phyloP scores from a whole-genome alignment of 92 coral and sea anemone genomes.

The Porites divaricata region DNA sequence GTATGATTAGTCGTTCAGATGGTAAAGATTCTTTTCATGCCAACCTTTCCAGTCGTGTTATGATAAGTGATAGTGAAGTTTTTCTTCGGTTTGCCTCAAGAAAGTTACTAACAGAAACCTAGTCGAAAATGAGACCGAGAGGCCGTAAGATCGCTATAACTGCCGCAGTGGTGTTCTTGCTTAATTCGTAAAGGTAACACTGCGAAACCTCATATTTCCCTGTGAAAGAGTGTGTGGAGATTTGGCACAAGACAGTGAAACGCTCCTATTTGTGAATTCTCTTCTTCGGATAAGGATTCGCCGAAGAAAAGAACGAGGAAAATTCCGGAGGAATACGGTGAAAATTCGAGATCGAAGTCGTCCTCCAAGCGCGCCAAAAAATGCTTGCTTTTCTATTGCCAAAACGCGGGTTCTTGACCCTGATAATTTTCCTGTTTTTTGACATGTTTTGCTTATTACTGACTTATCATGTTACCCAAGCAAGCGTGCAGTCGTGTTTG shows the following conservation, averaged over 20 bases:
- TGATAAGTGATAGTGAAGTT: background rate
- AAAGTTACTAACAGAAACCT: too few relatives aligned
- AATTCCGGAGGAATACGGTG: conserved; percentile 39
- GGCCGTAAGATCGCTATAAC: conserved; percentile 40
- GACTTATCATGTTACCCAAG: too few relatives aligned
- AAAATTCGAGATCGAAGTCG: conserved; percentile 51
- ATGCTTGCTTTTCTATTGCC: too few relatives aligned
- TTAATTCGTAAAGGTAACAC: conserved; percentile 21
- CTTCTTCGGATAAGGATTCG: background rate
- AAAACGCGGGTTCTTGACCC: too few relatives aligned
- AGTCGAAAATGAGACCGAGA: conserved; percentile 32
- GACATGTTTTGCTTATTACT: too few relatives aligned
- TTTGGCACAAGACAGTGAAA: conserved; percentile 38
- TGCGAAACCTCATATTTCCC: conserved; percentile 35
- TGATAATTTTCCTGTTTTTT: too few relatives aligned
- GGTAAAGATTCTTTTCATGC: conserved; percentile 17
- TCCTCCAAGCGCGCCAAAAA: background rate
- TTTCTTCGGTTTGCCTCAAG: too few relatives aligned
- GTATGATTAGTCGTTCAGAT: conserved; percentile 21
- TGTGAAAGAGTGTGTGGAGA: conserved; percentile 33
- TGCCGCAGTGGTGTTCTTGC: conserved; percentile 30
- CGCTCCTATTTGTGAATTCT: conserved; percentile 7
- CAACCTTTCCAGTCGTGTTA: background rate
- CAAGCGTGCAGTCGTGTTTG: too few relatives aligned
- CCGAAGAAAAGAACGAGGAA: conserved; percentile 9